phyloP scores from a whole-genome alignment of 2,888 invertebrate species.

The Cosmia pyralina region DNA sequence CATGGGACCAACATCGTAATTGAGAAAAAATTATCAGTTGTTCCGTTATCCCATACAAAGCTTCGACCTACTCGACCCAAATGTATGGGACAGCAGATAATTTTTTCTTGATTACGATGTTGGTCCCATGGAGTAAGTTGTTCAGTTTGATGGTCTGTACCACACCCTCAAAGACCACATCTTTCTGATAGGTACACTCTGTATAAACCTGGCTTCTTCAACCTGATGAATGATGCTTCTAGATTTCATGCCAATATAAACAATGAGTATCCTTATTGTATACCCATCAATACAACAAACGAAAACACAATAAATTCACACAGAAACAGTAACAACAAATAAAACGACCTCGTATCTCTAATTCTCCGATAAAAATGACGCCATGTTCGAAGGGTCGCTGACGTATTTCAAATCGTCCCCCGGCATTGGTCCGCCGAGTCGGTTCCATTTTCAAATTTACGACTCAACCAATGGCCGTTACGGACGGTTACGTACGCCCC shows the following conservation, averaged over 20 bases:
- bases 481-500: constrained; percentile 61
- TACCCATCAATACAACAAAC: not conserved
- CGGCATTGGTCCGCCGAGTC: constrained; percentile 68
- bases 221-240: not conserved
- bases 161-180: too few species aligned
- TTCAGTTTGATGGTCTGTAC: too few species aligned
- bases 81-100: too few species aligned
- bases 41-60: too few species aligned
- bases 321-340: constrained; percentile 27
- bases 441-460: constrained; percentile 78
- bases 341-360: constrained; percentile 37
- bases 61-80: too few species aligned
- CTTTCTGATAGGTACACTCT: too few species aligned
- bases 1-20: too few species aligned
- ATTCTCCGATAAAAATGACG: constrained; percentile 59
- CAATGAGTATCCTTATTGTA: not conserved
- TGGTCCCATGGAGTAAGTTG: too few species aligned
- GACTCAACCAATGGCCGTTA: constrained; percentile 70
- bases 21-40: too few species aligned
- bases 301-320: constrained; percentile 36
- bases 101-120: too few species aligned
- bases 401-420: constrained; percentile 61
- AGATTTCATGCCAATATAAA: not conserved
- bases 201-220: too few species aligned
- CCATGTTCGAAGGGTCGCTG: constrained; percentile 42